Base-by-base conservation (phyloP, 2,797 vertebrate species). In the Bufotes viridis region DNA sequence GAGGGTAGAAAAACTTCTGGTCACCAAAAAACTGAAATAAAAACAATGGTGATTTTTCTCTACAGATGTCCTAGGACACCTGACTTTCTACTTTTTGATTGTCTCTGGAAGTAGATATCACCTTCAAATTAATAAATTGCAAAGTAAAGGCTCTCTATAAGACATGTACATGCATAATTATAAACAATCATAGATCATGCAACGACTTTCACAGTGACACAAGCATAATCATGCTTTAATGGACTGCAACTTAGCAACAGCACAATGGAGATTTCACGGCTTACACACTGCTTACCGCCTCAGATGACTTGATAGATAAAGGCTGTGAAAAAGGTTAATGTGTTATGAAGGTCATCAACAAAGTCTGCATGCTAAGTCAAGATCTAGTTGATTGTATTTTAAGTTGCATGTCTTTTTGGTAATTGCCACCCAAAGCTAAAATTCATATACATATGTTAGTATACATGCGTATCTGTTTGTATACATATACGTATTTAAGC, bases 301-400 rank as follows among this genome's bases (percentile, higher is more conserved):
- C 88, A 70, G 84, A 70, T n/a, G 88, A 86, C 70, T 89, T 89
- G 58, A 86, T 72, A 24, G 88, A 82, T 82, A 89, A 82, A 58
- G 88, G 72, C 88, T 89, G 88, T 82, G 84, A 63, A 89, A 85
- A 83, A 86, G 60, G 74, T 49, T 81, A 87, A 81, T 24, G 53
- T 61, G 49, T 84, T 80, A 90, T 51, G 69, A 15, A 81, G 14
- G 55, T 60, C 13, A 58, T 81, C 13, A 51, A 42, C 78, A 81
- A 81, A 42, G 10, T 42, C 3, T 15, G 9, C 4, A 81, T 55
- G 51, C 14, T 81, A 34, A 34, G 26, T 80, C 55, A 60, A 60
- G 17, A 49, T 49, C 72, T 22, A n/a, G 22, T 1, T 72, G 8
- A 49, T 55, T 55, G 42, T 53, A n/a, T 78, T 53, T 53, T 78